These are phyloP conservation scores for Leptogaster cylindrica DNA, from an alignment of 2,888 invertebrate genomes.

Conservation along the genomic window DNA sequence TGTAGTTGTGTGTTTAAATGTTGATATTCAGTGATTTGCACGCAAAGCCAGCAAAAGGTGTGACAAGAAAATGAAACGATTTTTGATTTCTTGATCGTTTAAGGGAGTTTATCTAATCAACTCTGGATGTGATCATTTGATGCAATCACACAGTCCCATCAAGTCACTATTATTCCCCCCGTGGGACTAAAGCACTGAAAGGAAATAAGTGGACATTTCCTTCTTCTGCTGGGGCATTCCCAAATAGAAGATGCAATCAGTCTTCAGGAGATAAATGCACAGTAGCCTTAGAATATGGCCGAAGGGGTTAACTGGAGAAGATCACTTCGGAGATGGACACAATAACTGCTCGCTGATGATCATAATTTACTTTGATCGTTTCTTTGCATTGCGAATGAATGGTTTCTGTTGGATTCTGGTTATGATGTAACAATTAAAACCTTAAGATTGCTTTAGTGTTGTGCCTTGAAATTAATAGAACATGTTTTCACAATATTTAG, in stretches of 20 bases:
- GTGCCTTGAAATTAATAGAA: no score
- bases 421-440: no score
- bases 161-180: neutral
- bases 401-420: no score
- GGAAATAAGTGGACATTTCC: slow-evolving; percentile 25
- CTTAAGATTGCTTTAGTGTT: no score
- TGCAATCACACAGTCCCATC: slow-evolving; percentile 25
- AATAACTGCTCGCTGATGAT: neutral
- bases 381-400: neutral
- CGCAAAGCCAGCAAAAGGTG: slow-evolving; percentile 22
- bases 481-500: no score
- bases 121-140: slow-evolving; percentile 23
- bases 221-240: neutral
- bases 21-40: slow-evolving; percentile 22
- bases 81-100: slow-evolving; percentile 35
- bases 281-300: no score
- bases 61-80: slow-evolving; percentile 35
- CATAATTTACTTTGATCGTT: neutral
- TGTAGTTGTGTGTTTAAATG: slow-evolving; percentile 2
- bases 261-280: neutral
- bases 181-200: neutral
- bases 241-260: neutral
- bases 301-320: no score
- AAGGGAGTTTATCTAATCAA: slow-evolving; percentile 36
- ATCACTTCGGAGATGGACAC: neutral